phyloP scores from a whole-genome alignment of 2,888 invertebrate genomes.

The Andrena camellia region DNA sequence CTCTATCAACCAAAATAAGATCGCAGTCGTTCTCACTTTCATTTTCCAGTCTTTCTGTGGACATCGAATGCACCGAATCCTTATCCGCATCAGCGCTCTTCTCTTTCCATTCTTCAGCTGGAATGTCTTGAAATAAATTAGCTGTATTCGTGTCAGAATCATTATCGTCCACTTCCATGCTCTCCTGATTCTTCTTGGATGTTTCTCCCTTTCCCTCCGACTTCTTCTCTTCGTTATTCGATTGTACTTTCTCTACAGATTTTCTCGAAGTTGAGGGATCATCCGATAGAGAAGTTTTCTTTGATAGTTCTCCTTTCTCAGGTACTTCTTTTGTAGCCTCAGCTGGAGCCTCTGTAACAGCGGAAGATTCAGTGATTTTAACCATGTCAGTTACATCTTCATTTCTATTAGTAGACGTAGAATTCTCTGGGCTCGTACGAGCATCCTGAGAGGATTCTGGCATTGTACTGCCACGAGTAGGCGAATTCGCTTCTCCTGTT shows the following conservation, averaged over 20 bases:
- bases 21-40: slow-evolving; percentile 70
- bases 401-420: slow-evolving; percentile 3
- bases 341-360: slow-evolving; percentile 36
- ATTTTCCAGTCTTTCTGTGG: slow-evolving; percentile 53
- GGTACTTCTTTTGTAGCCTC: slow-evolving; percentile 15
- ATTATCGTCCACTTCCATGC: slow-evolving; percentile 41
- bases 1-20: slow-evolving; percentile 65
- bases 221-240: neutral
- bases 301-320: slow-evolving; percentile 27
- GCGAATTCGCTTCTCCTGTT: neutral
- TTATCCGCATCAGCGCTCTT: slow-evolving; percentile 32
- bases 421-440: neutral
- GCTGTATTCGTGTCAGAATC: slow-evolving; percentile 58
- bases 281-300: slow-evolving; percentile 6
- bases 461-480: neutral
- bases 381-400: slow-evolving; percentile 23
- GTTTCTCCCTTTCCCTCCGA: neutral
- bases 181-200: slow-evolving; percentile 19
- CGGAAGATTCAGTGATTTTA: slow-evolving; percentile 41
- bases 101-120: slow-evolving; percentile 74
- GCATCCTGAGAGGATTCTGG: neutral
- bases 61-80: slow-evolving; percentile 48
- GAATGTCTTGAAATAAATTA: slow-evolving; percentile 75
- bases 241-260: slow-evolving; percentile 4
- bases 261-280: neutral